Evolutionary conservation across 2,113 vertebrate genomes (phyloP), one percentile per base, ranked within the genome.

Genomic region (Percopsis transmontana): DNA sequence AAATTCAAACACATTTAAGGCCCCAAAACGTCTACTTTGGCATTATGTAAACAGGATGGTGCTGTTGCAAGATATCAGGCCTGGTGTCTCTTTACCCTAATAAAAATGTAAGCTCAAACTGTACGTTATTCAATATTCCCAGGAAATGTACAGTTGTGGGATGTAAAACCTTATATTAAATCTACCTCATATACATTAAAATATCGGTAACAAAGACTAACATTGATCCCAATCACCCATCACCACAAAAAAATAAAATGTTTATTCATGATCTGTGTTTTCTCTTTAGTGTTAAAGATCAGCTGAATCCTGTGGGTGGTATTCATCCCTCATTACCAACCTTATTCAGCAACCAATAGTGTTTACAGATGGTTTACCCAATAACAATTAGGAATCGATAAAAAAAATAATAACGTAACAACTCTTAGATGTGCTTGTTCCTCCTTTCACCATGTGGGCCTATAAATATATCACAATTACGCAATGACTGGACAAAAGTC

Each of bases 221-320:
- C 16, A n/a, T 64, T 15, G 24, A 19, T 74, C 39, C 69, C 53
- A 63, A 58, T 15, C 52, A 71, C 51, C 18, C 61, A 57, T 77
- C 73, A 85, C 61, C 70, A 83, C 77, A 82, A 81, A 79, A 85
- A 90, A 89, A 91, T 89, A 87, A 88, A 87, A 82, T 62, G 80
- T 91, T 91, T 91, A 90, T 90, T 87, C 78, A 84, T 53, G 16
- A 19, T 87, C 68, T 58, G 76, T 74, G 47, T 78, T 77, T 72
- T 75, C 21, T 50, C 70, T 86, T 82, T 73, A 66, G 67, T 81
- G 83, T 84, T 80, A 87, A 88, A 87, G 84, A 55, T 84, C 80
- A 84, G 72, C 79, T 75, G 84, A 79, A 70, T 86, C 74, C 72
- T 71, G 56, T 64, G 70, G 79, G 80, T 74, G 70, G 27, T 33